phyloP scores from a whole-genome alignment of 2,113 vertebrate genomes.

The Dasyurus viverrinus region DNA sequence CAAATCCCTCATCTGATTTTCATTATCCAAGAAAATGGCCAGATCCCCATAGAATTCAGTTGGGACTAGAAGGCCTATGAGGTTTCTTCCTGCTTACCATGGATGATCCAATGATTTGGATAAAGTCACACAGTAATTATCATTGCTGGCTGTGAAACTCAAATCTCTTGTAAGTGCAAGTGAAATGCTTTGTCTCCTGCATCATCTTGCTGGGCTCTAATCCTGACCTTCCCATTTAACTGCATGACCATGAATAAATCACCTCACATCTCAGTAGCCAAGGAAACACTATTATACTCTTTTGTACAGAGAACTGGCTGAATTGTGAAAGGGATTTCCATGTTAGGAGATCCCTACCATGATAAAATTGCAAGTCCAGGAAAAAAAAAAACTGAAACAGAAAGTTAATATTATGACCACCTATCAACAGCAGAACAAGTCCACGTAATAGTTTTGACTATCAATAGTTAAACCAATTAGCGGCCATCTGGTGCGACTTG shows the following conservation, averaged over 20 bases:
- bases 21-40: neutral
- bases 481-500: slow-evolving; percentile 48
- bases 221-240: neutral
- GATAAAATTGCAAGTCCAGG: neutral
- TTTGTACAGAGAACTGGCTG: neutral
- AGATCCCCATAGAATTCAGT: neutral
- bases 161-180: neutral
- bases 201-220: neutral
- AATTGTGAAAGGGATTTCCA: neutral
- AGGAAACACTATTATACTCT: neutral
- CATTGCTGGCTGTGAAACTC: neutral
- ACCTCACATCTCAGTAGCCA: neutral
- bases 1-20: neutral
- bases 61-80: neutral
- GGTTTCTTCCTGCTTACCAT: neutral
- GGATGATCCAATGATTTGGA: neutral
- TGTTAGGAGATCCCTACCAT: neutral
- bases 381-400: neutral
- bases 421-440: neutral
- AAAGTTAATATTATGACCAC: neutral
- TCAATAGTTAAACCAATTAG: slow-evolving; percentile 51
- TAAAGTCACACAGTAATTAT: neutral
- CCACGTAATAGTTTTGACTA: neutral
- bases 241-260: neutral
- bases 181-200: neutral